phyloP scores from a whole-genome alignment of 2,113 vertebrate genomes.

The Acinonyx jubatus region DNA sequence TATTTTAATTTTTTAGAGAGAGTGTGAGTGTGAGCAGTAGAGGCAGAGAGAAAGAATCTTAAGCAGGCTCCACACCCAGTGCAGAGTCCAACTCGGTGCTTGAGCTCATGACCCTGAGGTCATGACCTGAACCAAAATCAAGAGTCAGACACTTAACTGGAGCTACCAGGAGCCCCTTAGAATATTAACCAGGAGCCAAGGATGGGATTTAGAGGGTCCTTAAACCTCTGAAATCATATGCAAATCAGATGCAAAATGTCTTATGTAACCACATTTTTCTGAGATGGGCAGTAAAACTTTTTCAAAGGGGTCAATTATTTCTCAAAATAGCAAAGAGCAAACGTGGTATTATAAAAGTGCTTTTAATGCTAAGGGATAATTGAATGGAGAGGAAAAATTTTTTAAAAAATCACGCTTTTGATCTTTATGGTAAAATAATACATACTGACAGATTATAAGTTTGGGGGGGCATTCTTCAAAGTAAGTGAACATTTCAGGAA shows the following conservation, averaged over 20 bases:
- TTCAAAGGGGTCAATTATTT: background rate
- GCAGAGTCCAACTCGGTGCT: too few species aligned
- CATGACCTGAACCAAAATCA: too few species aligned
- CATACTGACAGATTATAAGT: slow-evolving; percentile 17
- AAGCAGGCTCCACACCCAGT: too few species aligned
- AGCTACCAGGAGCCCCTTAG: background rate
- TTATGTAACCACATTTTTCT: background rate
- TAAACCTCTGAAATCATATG: background rate
- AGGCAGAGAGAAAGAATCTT: too few species aligned
- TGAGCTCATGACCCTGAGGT: too few species aligned
- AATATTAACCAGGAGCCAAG: background rate
- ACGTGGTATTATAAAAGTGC: slow-evolving; percentile 18
- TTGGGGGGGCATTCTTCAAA: slow-evolving; percentile 16
- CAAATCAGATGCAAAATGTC: slow-evolving; percentile 6
- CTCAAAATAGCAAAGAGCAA: slow-evolving; percentile 27
- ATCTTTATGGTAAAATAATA: slow-evolving; percentile 4
- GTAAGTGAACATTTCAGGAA: background rate
- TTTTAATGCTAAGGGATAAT: background rate
- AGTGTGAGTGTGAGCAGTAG: too few species aligned
- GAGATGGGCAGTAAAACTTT: background rate
- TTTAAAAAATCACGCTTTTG: background rate
- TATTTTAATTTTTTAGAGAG: too few species aligned
- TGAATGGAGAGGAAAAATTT: background rate
- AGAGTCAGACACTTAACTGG: too few species aligned
- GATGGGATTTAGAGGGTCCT: background rate